A percentile compares a stretch with the other conserved stretches of the same genome.
These are phyloP conservation scores for Otocyon megalotis DNA, from an alignment of 2,113 vertebrate genomes.

Conservation along the genomic window DNA sequence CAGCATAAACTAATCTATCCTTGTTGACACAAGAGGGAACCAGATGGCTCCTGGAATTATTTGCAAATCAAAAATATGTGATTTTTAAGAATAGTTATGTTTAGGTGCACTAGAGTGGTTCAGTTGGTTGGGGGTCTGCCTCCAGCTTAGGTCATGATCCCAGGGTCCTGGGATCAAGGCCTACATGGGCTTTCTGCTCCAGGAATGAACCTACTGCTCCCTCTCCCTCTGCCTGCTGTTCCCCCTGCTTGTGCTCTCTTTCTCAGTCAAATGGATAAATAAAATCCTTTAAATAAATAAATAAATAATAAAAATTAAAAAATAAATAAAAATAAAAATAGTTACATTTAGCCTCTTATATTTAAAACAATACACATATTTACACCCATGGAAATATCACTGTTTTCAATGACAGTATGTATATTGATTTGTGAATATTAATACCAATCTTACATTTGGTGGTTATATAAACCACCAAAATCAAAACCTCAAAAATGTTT, in stretches of 20 bases:
- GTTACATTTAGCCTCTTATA: not conserved
- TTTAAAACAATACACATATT: not conserved
- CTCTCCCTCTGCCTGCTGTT: too few relatives aligned
- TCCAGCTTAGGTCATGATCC: too few relatives aligned
- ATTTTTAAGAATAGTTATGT: not conserved
- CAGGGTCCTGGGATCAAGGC: too few relatives aligned
- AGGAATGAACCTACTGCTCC: too few relatives aligned
- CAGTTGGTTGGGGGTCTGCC: too few relatives aligned
- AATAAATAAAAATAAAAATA: not conserved
- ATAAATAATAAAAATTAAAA: too few relatives aligned
- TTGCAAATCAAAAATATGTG: not conserved
- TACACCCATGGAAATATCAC: not conserved
- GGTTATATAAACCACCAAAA: too few relatives aligned
- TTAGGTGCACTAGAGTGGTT: too few relatives aligned
- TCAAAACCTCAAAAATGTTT: not conserved
- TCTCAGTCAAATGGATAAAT: too few relatives aligned
- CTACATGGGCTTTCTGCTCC: too few relatives aligned
- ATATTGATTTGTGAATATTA: slow-evolving; percentile 16
- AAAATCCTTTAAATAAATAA: too few relatives aligned
- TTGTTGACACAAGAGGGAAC: not conserved
- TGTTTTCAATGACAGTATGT: not conserved
- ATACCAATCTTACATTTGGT: not conserved
- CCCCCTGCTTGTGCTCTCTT: too few relatives aligned
- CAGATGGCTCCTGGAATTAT: not conserved
- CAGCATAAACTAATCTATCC: not conserved